phyloP scores from a whole-genome alignment of 2,113 vertebrate species.

The Lanius collurio region DNA sequence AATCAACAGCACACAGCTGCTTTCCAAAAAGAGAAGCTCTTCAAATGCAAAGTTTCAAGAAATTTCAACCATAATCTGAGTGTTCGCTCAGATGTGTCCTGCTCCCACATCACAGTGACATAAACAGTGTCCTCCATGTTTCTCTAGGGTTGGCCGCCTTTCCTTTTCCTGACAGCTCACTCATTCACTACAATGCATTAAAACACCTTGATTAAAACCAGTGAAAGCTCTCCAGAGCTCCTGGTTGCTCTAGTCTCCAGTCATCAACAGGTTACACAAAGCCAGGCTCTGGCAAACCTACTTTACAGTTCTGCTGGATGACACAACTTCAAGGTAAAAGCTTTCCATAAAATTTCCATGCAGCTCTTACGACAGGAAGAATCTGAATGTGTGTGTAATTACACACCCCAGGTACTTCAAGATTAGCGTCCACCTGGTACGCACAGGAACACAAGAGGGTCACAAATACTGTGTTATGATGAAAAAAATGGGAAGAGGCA shows the following conservation, averaged over 20 bases:
- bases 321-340: not conserved
- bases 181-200: not conserved
- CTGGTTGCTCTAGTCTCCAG: not conserved
- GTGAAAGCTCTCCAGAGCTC: not conserved
- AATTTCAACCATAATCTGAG: not conserved
- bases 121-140: not conserved
- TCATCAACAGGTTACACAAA: not conserved
- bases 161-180: not conserved
- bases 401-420: not conserved
- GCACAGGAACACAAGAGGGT: not conserved
- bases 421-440: not conserved
- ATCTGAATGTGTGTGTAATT: not conserved
- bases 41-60: not conserved
- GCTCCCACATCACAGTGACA: not conserved
- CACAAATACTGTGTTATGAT: accelerated
- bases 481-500: not conserved
- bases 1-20: not conserved
- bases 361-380: not conserved
- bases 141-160: not conserved
- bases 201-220: not conserved
- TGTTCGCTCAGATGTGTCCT: not conserved
- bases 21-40: not conserved
- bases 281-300: not conserved
- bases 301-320: not conserved
- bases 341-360: not conserved